A percentile compares a stretch with the other conserved stretches of the same genome.
These are phyloP conservation scores for Apoda limacodes DNA, from an alignment of 2,888 invertebrate genomes.

Conservation along the genomic window DNA sequence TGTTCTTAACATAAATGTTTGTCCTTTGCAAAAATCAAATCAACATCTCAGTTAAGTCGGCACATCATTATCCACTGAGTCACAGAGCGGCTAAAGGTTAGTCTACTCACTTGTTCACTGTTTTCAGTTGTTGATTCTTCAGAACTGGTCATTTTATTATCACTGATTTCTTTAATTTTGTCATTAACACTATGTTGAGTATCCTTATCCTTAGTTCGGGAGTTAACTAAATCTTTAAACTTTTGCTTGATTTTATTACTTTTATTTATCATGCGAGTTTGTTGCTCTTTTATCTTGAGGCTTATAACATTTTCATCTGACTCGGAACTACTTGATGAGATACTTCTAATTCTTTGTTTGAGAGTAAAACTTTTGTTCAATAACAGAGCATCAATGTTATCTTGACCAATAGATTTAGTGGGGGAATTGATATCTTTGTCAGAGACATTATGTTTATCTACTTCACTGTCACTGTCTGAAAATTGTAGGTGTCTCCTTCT, in stretches of 20 bases:
- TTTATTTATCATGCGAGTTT: conserved; percentile 38
- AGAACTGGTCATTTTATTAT: no score
- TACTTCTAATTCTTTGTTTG: conserved; percentile 10
- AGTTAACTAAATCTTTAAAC: conserved; percentile 35
- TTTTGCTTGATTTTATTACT: conserved; percentile 41
- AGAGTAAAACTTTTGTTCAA: neutral
- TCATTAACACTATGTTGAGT: no score
- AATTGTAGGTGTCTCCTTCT: conserved; percentile 32
- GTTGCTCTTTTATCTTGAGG: conserved; percentile 29
- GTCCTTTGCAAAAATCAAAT: no score
- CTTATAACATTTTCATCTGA: conserved; percentile 9
- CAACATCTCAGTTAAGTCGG: no score
- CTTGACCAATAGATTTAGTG: conserved; percentile 15
- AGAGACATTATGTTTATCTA: conserved; percentile 21
- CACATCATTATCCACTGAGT: no score
- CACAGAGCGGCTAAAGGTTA: no score
- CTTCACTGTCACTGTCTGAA: conserved; percentile 40
- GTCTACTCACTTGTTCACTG: no score
- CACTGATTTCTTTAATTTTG: no score
- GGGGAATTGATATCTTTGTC: conserved; percentile 9
- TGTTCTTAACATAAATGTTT: no score
- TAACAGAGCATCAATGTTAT: neutral
- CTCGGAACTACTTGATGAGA: conserved; percentile 11
- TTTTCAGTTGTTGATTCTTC: no score
- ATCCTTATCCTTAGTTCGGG: conserved; percentile 29